phyloP scores from a whole-genome alignment of 1,140 invertebrate species.

The Lasioglossum baleicum region DNA sequence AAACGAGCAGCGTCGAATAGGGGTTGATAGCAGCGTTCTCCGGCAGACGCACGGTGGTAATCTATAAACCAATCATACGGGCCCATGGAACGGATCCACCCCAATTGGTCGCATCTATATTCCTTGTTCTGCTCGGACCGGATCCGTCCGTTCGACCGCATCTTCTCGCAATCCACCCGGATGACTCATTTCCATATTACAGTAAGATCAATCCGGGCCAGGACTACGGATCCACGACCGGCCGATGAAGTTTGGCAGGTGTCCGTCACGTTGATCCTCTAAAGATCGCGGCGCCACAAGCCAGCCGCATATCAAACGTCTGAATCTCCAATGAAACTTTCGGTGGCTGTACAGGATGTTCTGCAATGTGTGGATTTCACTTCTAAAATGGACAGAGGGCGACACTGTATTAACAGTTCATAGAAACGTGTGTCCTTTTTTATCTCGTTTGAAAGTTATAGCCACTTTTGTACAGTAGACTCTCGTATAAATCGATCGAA shows the following conservation, averaged over 20 bases:
- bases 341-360: too few species aligned
- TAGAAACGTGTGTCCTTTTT: too few species aligned
- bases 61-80: slow-evolving; percentile 71
- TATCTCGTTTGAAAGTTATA: too few species aligned
- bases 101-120: slow-evolving; percentile 30
- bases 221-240: slow-evolving; percentile 50
- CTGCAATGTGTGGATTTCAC: too few species aligned
- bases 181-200: slow-evolving; percentile 76
- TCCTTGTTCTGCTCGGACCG: slow-evolving; percentile 43
- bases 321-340: too few species aligned
- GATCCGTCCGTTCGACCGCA: slow-evolving; percentile 33
- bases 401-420: too few species aligned
- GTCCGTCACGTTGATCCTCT: slow-evolving; percentile 30
- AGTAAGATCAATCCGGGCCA: slow-evolving; percentile 71
- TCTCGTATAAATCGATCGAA: too few species aligned
- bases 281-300: neutral
- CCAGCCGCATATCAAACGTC: too few species aligned
- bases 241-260: slow-evolving; percentile 71
- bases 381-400: too few species aligned
- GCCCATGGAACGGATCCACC: slow-evolving; percentile 41
- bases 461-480: too few species aligned
- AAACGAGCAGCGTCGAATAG: slow-evolving; percentile 32
- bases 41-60: slow-evolving; percentile 52
- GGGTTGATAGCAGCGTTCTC: slow-evolving; percentile 30
- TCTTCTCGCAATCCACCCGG: slow-evolving; percentile 54